Conservation (phyloP, 2,888 invertebrate species). For the Drosophila parthenogenetica region DNA sequence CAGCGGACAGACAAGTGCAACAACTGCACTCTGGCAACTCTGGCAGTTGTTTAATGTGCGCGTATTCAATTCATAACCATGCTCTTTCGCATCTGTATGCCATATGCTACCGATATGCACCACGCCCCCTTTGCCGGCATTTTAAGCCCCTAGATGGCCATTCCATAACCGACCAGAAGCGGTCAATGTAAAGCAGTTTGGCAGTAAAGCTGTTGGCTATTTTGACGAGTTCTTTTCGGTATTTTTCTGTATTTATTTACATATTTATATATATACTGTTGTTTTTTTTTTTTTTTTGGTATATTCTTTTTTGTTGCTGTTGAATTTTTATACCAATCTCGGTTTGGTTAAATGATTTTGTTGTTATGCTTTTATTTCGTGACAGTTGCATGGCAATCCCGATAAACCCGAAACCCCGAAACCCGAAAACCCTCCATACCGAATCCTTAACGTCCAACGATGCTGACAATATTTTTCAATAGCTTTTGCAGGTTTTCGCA, state of each 20-base stretch:
- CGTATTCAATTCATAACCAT: slow-evolving; percentile 77
- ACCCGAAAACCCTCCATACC: background rate
- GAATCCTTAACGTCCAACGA: slow-evolving; percentile 37
- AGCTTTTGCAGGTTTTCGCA: slow-evolving; percentile 56
- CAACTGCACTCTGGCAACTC: slow-evolving; percentile 23
- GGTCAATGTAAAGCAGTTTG: slow-evolving; percentile 39
- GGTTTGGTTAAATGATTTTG: slow-evolving; percentile 74
- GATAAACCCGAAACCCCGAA: background rate
- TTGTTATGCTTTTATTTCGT: slow-evolving; percentile 45
- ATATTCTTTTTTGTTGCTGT: slow-evolving; percentile 21
- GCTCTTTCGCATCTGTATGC: slow-evolving; percentile 35
- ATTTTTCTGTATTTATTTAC: background rate
- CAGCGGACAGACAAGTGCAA: slow-evolving; percentile 3
- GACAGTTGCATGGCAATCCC: slow-evolving; percentile 11
- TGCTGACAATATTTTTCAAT: slow-evolving; percentile 76
- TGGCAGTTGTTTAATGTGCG: slow-evolving; percentile 70
- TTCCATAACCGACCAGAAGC: slow-evolving; percentile 5
- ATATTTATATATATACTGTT: background rate
- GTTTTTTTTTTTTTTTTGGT: background rate
- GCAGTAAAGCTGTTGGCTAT: slow-evolving; percentile 44
- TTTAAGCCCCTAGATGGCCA: slow-evolving; percentile 6
- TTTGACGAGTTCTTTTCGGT: slow-evolving; percentile 16
- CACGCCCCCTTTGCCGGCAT: background rate
- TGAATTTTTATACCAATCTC: slow-evolving; percentile 31
- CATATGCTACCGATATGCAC: slow-evolving; percentile 6